A percentile compares a stretch with the other conserved stretches of the same genome.
Conservation (phyloP, 1,140 invertebrate genomes). For the Panagrolaimus sp. region DNA sequence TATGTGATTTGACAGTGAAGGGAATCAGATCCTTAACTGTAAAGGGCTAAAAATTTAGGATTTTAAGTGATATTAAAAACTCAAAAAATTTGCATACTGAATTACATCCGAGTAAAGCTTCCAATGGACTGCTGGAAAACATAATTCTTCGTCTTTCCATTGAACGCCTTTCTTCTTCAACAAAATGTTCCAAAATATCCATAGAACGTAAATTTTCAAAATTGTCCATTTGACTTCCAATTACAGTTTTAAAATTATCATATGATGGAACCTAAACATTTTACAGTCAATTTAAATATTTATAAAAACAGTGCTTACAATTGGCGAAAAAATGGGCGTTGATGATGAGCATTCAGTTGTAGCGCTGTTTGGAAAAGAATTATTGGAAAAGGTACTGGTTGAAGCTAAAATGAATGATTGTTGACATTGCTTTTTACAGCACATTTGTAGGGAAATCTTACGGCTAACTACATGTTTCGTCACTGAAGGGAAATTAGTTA, state of each 20-base stretch:
- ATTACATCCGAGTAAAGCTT: not conserved
- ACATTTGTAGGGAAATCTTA: too few relatives aligned
- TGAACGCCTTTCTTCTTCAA: conserved; percentile 10
- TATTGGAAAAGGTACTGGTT: too few relatives aligned
- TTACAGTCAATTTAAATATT: too few relatives aligned
- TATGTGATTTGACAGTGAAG: conserved; percentile 1
- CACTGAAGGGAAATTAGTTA: too few relatives aligned
- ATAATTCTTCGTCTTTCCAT: conserved; percentile 5
- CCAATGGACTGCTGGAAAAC: not conserved
- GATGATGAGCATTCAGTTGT: too few relatives aligned
- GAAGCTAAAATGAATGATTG: too few relatives aligned
- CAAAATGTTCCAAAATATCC: not conserved
- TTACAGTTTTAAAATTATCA: not conserved
- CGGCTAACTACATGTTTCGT: too few relatives aligned
- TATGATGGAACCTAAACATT: too few relatives aligned
- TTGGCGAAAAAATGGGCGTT: too few relatives aligned
- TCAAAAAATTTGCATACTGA: not conserved
- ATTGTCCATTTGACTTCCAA: not conserved
- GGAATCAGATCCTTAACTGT: not conserved
- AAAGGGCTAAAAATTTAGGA: not conserved
- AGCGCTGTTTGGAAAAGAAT: too few relatives aligned
- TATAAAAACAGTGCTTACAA: too few relatives aligned
- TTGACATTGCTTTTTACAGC: too few relatives aligned
- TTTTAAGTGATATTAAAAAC: not conserved
- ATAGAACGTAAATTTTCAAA: not conserved